A percentile compares a stretch with the other conserved stretches of the same genome.
Conservation (phyloP, 53 echinoderm and acorn worm genomes). For the Echinometra lucunter region DNA sequence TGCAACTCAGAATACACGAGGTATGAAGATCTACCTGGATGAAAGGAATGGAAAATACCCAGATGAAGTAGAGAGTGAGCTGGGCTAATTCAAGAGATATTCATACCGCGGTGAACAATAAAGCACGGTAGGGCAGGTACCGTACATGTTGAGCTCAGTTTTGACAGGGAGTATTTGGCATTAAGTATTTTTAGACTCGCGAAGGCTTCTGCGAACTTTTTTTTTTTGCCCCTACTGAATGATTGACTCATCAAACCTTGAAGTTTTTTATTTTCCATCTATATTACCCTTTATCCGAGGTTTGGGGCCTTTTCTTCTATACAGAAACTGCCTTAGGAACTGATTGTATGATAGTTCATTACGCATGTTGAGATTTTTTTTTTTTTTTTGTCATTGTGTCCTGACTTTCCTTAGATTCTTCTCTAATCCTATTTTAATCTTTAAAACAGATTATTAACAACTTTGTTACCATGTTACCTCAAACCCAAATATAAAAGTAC, state of each 20-base stretch:
- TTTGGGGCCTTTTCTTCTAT: not conserved
- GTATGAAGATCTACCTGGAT: not conserved
- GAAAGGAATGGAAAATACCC: not conserved
- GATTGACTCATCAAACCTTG: not conserved
- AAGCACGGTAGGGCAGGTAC: not conserved
- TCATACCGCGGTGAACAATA: not conserved
- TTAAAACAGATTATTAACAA: no score
- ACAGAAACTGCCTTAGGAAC: no score
- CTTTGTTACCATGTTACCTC: no score
- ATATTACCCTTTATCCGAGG: not conserved
- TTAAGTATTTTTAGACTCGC: not conserved
- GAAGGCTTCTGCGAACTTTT: not conserved
- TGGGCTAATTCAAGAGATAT: not conserved
- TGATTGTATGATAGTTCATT: not conserved
- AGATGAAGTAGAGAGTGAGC: not conserved
- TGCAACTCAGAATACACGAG: not conserved
- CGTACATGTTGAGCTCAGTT: not conserved
- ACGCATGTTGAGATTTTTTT: no score
- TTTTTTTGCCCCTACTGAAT: not conserved
- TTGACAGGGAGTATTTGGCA: not conserved
- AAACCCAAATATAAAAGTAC: no score
- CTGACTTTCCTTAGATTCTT: no score
- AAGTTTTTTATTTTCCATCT: not conserved
- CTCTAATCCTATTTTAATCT: no score
- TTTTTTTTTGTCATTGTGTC: no score